Evolutionary conservation across 2,888 invertebrate species (phyloP).

Genomic region (Reticulitermes lucifugus): DNA sequence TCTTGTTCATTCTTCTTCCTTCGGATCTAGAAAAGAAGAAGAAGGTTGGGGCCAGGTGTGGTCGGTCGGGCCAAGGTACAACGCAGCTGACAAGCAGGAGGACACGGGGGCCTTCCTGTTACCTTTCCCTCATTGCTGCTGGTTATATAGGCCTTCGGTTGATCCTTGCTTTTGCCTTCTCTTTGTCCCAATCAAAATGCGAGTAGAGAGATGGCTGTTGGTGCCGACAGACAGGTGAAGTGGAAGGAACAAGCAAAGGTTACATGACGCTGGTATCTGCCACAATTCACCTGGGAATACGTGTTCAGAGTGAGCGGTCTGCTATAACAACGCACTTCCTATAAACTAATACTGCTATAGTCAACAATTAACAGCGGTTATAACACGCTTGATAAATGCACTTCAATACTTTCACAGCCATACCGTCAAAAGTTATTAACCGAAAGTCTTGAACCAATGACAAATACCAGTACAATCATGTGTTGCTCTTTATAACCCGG

Average conservation of each 20-base stretch:
- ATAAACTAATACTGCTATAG: too few species aligned
- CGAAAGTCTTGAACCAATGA: too few species aligned
- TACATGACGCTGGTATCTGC: background rate
- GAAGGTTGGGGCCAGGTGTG: conserved; percentile 20
- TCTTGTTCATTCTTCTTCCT: conserved; percentile 7
- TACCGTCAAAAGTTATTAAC: too few species aligned
- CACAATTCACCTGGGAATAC: background rate
- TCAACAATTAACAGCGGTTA: too few species aligned
- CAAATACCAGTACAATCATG: too few species aligned
- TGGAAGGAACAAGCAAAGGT: background rate
- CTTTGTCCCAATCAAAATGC: conserved; percentile 20
- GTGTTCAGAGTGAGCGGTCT: too few species aligned
- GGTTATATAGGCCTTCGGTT: background rate
- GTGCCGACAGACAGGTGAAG: conserved; percentile 27
- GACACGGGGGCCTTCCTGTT: conserved; percentile 6
- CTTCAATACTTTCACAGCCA: too few species aligned
- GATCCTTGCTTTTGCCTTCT: background rate
- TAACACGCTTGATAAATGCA: too few species aligned
- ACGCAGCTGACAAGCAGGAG: conserved; percentile 22
- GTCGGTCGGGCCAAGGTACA: background rate
- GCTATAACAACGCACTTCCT: too few species aligned
- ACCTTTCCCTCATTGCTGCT: background rate
- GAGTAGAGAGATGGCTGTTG: conserved; percentile 7
- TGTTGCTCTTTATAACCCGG: too few species aligned
- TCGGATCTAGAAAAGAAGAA: background rate